Base-by-base conservation (phyloP, 2,888 invertebrate species). In the Synanthedon andrenaeformis region DNA sequence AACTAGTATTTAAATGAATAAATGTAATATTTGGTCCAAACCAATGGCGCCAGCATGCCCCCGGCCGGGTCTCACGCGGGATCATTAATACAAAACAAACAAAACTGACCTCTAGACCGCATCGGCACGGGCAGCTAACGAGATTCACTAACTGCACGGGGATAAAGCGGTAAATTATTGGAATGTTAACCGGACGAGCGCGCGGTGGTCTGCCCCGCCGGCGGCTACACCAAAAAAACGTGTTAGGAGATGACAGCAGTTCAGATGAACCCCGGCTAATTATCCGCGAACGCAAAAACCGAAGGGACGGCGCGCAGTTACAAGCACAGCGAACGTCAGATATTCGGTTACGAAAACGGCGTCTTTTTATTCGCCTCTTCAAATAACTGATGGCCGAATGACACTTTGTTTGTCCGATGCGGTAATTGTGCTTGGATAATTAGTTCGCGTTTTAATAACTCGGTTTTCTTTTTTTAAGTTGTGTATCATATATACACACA, bases 81-180 rank as follows among this genome's bases (percentile, higher is more conserved):
- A 74, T 82, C 84, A 79, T 82, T 84, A 82, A 74, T 82, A 84
- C 77, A 87, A 87, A 86, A 86, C 85, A 87, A 87, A 87, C 84
- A 87, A 83, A 79, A 87, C 66, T 82, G 82, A 84, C 83, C 85
- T 81, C 79, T 79, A 79, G 82, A 74, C 82, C 35, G 35, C 35
- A 35, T 35, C 35, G 78, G 71, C 77, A 71, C 76, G 74, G 71
- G 75, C 76, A 74, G 75, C 79, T 85, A 84, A 85, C 85, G 82
- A 85, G 85, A 85, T 86, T 82, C 84, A 85, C 84, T 75, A 84
- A 81, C 74, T 76, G 74, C 62, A 71, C 70, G 83, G 23, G 23
- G 79, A 85, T 85, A 82, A 84, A 85, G 85, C 85, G 84, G 85
- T 87, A 86, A 84, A 85, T 82, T 82, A 84, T 83, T 76, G 79